Evolutionary conservation across 2,113 vertebrate species (phyloP).

Genomic region (Apeltes quadracus): DNA sequence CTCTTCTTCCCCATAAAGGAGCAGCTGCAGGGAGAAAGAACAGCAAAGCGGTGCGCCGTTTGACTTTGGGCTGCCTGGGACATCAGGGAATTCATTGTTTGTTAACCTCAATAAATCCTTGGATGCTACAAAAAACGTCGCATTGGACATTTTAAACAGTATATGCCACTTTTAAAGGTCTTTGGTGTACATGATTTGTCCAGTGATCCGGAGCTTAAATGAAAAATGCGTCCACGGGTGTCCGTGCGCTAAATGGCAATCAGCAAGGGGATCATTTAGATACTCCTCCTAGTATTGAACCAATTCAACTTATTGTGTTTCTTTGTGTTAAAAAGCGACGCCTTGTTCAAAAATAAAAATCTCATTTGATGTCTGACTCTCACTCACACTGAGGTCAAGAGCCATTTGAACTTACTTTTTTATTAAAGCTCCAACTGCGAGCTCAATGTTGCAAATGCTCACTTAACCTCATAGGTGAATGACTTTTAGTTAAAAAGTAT

Average conservation of each 20-base stretch:
- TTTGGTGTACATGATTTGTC: background rate
- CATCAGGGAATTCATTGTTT: conserved; percentile 11
- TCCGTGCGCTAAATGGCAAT: background rate
- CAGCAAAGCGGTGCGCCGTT: background rate
- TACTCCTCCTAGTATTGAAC: no score
- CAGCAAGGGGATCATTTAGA: background rate
- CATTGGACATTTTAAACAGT: background rate
- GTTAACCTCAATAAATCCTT: background rate
- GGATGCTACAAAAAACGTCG: background rate
- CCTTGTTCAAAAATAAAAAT: background rate
- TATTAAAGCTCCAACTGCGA: background rate
- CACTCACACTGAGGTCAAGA: background rate
- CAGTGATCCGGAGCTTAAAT: background rate
- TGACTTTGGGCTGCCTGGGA: background rate
- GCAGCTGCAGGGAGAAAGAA: conserved; percentile 44
- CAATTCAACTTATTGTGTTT: no score
- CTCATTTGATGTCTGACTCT: background rate
- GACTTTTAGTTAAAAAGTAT: background rate
- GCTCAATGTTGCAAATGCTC: background rate
- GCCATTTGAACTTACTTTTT: background rate
- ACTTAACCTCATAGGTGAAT: background rate
- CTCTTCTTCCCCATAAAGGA: conserved; percentile 44
- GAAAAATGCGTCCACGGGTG: background rate
- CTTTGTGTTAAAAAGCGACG: background rate
- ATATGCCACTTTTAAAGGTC: background rate